Evolutionary conservation across 1,140 invertebrate genomes (phyloP).

Genomic region (Drosophila lacertosa): DNA sequence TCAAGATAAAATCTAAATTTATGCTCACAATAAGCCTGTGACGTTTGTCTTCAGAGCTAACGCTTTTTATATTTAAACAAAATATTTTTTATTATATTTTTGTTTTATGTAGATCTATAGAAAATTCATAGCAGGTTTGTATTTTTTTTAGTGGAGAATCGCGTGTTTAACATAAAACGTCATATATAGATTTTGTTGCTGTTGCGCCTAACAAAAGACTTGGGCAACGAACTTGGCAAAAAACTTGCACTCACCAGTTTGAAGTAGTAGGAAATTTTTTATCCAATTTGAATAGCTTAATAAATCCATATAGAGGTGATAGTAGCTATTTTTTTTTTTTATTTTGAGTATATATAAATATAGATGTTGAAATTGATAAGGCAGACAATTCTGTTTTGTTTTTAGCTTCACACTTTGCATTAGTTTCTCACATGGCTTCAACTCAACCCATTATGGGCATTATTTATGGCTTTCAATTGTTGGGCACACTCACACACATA

Average conservation of each 20-base stretch:
- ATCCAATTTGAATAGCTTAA: conserved; percentile 77
- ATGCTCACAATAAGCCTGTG: conserved; percentile 53
- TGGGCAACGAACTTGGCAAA: conserved; percentile 58
- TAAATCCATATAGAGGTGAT: conserved; percentile 61
- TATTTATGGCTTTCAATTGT: conserved; percentile 76
- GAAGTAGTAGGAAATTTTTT: conserved; percentile 67
- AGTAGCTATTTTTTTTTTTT: conserved; percentile 7
- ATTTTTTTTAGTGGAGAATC: conserved; percentile 34
- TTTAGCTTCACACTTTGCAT: conserved; percentile 52
- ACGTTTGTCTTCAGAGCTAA: conserved; percentile 8
- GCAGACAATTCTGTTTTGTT: conserved; percentile 43
- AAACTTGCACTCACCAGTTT: conserved; percentile 77
- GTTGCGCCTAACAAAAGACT: conserved; percentile 54
- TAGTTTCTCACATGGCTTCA: conserved; percentile 69
- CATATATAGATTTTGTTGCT: conserved; percentile 8
- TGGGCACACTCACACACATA: conserved; percentile 70
- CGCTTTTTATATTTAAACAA: conserved; percentile 47
- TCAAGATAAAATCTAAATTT: conserved; percentile 67
- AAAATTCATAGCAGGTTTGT: conserved; percentile 53
- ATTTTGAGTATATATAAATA: conserved; percentile 48
- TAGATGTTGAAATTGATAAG: conserved; percentile 56
- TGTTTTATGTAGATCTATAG: conserved; percentile 38
- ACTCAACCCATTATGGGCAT: conserved; percentile 70
- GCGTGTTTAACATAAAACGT: conserved; percentile 51
- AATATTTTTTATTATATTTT: conserved; percentile 24